phyloP scores from a whole-genome alignment of 1,140 invertebrate genomes.

The Bombus confusus region DNA sequence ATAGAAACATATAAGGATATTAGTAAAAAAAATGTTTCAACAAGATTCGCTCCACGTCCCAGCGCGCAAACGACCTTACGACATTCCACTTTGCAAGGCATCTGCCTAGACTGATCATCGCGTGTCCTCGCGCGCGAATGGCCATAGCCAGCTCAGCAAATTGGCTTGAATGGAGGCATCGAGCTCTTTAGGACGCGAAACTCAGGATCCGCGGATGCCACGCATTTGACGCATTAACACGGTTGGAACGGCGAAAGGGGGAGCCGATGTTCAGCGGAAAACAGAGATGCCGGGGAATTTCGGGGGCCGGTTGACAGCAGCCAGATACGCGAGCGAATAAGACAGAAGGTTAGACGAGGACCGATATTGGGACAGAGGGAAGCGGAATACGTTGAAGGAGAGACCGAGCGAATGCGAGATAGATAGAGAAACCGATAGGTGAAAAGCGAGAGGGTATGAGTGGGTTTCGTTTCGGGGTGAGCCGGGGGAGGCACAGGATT shows the following conservation, averaged over 20 bases:
- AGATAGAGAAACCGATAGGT: slow-evolving; percentile 23
- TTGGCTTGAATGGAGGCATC: slow-evolving; percentile 27
- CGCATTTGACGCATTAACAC: slow-evolving; percentile 72
- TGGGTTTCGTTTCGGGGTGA: slow-evolving; percentile 75
- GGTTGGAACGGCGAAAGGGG: slow-evolving; percentile 56
- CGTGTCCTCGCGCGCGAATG: not conserved
- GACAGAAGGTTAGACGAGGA: slow-evolving; percentile 39
- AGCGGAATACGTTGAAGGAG: not conserved
- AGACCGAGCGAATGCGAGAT: slow-evolving; percentile 12
- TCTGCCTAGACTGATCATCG: not conserved
- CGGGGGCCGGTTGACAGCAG: slow-evolving; percentile 57
- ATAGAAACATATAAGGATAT: no score
- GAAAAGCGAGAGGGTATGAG: slow-evolving; percentile 45
- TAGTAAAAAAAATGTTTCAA: no score
- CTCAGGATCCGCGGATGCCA: slow-evolving; percentile 46
- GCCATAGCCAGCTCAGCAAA: not conserved
- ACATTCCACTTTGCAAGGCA: not conserved
- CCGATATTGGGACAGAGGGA: not conserved
- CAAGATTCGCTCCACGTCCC: no score
- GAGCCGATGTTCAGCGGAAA: slow-evolving; percentile 62
- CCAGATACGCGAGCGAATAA: slow-evolving; percentile 58
- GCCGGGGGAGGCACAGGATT: slow-evolving; percentile 78
- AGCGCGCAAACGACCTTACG: no score
- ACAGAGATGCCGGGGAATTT: slow-evolving; percentile 63
- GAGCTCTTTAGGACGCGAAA: slow-evolving; percentile 38